Evolutionary conservation across 2,888 invertebrate genomes (phyloP).

Genomic region (Metopia argyrocephala): DNA sequence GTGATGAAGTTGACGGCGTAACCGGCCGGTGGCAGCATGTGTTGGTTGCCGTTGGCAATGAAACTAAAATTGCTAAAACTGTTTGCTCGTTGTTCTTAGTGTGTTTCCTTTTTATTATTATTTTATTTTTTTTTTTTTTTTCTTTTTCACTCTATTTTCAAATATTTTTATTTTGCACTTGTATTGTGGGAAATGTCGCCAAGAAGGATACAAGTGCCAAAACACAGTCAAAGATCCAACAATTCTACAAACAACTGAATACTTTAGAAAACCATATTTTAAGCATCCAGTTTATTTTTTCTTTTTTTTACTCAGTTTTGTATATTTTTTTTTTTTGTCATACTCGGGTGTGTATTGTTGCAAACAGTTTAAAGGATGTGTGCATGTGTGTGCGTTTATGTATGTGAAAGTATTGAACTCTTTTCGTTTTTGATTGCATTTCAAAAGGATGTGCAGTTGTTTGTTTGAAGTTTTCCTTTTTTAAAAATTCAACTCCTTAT

Average conservation of each 20-base stretch:
- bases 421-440: slow-evolving; percentile 5
- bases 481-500: slow-evolving; percentile 11
- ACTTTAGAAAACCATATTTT: slow-evolving; percentile 55
- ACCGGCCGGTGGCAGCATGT: slow-evolving; percentile 12
- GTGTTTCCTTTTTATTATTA: slow-evolving; percentile 23
- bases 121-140: slow-evolving; percentile 62
- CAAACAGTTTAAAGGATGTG: slow-evolving; percentile 43
- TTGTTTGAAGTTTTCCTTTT: neutral
- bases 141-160: neutral
- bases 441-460: slow-evolving; percentile 16
- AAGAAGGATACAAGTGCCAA: slow-evolving; percentile 54
- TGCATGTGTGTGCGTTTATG: no score
- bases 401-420: slow-evolving; percentile 11
- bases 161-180: neutral
- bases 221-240: slow-evolving; percentile 24
- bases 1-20: slow-evolving; percentile 39
- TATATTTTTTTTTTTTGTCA: slow-evolving; percentile 1
- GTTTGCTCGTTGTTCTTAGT: slow-evolving; percentile 25
- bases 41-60: slow-evolving; percentile 47
- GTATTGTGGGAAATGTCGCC: slow-evolving; percentile 71
- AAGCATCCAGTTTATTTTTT: slow-evolving; percentile 43
- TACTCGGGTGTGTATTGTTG: slow-evolving; percentile 39
- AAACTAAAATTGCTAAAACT: slow-evolving; percentile 48
- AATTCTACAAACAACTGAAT: slow-evolving; percentile 28
- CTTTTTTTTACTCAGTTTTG: neutral